phyloP scores from a whole-genome alignment of 2,888 invertebrate genomes.

The Teinopalpus imperialis region DNA sequence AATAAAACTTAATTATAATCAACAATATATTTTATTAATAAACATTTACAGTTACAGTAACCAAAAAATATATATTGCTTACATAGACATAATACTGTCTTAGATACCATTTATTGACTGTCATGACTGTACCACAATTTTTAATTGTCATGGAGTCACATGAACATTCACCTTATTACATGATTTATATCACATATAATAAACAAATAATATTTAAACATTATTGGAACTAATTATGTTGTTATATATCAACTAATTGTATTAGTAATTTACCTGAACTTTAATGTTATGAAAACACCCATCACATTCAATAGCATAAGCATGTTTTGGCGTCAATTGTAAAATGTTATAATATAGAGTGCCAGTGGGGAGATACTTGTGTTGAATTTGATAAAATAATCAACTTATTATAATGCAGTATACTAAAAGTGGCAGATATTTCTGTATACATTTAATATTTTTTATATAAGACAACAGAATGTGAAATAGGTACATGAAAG shows the following conservation, averaged over 20 bases:
- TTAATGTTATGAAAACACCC: constrained; percentile 6
- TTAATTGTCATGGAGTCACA: constrained; percentile 38
- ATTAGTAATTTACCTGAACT: constrained; percentile 3
- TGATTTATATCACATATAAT: constrained; percentile 10
- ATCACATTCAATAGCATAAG: constrained; percentile 5
- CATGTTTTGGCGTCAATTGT: no score
- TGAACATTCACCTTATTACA: constrained; percentile 13
- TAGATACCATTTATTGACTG: constrained; percentile 44
- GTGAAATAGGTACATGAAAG: constrained; percentile 11
- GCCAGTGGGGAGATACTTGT: no score
- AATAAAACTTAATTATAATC: constrained; percentile 58
- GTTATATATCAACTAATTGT: constrained; percentile 13
- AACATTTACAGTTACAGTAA: constrained; percentile 75
- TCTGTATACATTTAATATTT: no score
- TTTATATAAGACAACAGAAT: no score
- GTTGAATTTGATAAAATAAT: no score
- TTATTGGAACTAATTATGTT: constrained; percentile 11
- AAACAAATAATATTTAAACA: constrained; percentile 8
- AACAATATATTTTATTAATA: constrained; percentile 80
- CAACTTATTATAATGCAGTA: no score
- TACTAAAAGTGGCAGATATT: no score
- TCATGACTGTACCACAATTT: constrained; percentile 41
- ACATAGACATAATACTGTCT: constrained; percentile 61
- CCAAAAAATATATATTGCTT: constrained; percentile 74
- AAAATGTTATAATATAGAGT: no score